Base-by-base conservation (phyloP, 2,888 invertebrate species). In the Lydus trimaculatus region DNA sequence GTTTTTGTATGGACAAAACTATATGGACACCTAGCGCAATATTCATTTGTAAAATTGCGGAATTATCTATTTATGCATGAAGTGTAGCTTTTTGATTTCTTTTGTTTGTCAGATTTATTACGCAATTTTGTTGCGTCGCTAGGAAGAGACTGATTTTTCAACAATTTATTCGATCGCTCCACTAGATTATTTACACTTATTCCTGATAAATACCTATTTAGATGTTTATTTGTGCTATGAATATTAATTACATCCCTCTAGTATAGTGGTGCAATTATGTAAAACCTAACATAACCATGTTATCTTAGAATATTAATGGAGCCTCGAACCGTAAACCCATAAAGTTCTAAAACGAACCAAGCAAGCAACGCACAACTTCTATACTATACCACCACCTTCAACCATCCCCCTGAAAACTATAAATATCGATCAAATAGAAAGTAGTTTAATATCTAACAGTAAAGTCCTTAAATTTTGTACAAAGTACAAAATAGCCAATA, bases 381-480 rank as follows among this genome's bases (percentile, higher is more conserved):
- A 43, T 43, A 43, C 43, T 17, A 43, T 15, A 25, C 2, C 13
- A 25, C 56, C 56, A 56, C 56, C 56, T 56, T 65, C 65, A 25
- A 36, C 61, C 63, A 70, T 58, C 64, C 60, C 59, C 66, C 62
- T 58, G 59, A 52, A 63, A 67, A 71, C 67, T 71, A 67, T 67
- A 71, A 72, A 76, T 75, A 73, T 76, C 78, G 80, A 80, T 80
- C 76, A 76, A 71, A 63, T 69, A 78, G 80, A 81, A 81, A 78
- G 79, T 78, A 82, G 82, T 82, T 81, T 80, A 56, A 67, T 61
- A 65, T 74, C 56, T 56, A 78, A 73, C 72, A 73, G 70, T 67
- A 76, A 80, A 79, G 76, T 79, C 79, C 56, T 56, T 56, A 56
- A 56, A 56, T 56, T 56, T 56, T 23, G 56, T 20, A 56, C 25